Conservation (phyloP, 2,113 vertebrate genomes). For the Struthio camelus region DNA sequence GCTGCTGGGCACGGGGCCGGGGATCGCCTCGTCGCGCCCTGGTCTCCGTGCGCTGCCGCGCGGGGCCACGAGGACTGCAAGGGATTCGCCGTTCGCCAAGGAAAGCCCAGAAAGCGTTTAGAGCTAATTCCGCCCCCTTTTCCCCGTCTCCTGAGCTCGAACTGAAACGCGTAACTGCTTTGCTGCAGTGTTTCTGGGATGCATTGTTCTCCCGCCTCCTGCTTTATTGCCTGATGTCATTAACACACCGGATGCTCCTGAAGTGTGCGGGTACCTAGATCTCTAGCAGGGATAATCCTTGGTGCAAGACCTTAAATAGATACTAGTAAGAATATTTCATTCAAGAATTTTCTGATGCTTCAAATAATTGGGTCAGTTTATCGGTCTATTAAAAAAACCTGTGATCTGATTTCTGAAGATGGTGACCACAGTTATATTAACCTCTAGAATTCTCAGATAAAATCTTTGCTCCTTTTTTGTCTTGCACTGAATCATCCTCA, state of each 20-base stretch:
- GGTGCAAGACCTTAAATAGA: background rate
- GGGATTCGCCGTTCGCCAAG: background rate
- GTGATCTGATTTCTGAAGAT: background rate
- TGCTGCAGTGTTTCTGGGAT: background rate
- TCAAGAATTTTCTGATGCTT: background rate
- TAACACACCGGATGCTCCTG: background rate
- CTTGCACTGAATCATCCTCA: background rate
- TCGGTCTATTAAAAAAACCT: background rate
- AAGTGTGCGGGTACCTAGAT: accelerated
- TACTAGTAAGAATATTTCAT: background rate
- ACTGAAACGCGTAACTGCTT: background rate
- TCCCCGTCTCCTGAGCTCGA: too few species aligned
- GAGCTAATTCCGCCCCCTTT: too few species aligned
- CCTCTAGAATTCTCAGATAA: too few species aligned
- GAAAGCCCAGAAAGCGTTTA: background rate
- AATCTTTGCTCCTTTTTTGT: background rate
- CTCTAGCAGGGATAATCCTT: background rate
- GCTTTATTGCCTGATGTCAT: background rate
- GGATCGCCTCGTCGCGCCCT: background rate
- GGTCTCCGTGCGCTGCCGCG: background rate
- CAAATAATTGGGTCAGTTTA: background rate
- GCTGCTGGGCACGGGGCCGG: background rate
- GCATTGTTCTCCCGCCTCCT: background rate
- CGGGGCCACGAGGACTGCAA: background rate
- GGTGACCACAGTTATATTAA: accelerated